A percentile compares a stretch with the other conserved stretches of the same genome.
Evolutionary conservation across 2,113 vertebrate species (phyloP).

Genomic region (Uria lomvia): DNA sequence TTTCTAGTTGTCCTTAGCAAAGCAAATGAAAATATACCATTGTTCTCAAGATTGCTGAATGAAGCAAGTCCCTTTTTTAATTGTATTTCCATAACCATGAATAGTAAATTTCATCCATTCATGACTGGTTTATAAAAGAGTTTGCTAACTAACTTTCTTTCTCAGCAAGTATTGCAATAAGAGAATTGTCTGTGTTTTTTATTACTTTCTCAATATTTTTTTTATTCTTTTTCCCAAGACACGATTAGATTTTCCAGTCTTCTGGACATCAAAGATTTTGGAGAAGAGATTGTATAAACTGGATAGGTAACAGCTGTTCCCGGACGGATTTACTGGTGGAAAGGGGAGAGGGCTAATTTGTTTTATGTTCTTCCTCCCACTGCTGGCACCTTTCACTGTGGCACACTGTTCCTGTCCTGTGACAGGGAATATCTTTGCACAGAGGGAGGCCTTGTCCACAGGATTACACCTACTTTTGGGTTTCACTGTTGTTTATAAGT

Average conservation of each 20-base stretch:
- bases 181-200: slow-evolving; percentile 6
- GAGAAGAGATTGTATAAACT: slow-evolving; percentile 31
- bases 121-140: neutral
- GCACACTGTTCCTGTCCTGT: neutral
- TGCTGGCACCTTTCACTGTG: slow-evolving; percentile 22
- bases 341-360: slow-evolving; percentile 23
- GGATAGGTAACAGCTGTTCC: slow-evolving; percentile 35
- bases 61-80: neutral
- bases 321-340: neutral
- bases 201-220: slow-evolving; percentile 36
- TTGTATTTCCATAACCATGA: neutral
- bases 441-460: slow-evolving; percentile 15
- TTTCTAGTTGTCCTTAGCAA: neutral
- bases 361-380: neutral
- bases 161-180: neutral
- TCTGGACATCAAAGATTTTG: slow-evolving; percentile 22
- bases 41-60: slow-evolving; percentile 3
- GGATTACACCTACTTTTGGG: neutral
- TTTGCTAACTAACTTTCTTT: neutral
- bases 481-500: neutral
- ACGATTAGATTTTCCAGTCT: neutral
- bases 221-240: neutral
- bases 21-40: neutral
- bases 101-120: slow-evolving; percentile 31
- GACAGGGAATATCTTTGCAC: neutral